Evolutionary conservation across 2,113 vertebrate species (phyloP).

Genomic region (Calyptommatus sinebrachiatus): DNA sequence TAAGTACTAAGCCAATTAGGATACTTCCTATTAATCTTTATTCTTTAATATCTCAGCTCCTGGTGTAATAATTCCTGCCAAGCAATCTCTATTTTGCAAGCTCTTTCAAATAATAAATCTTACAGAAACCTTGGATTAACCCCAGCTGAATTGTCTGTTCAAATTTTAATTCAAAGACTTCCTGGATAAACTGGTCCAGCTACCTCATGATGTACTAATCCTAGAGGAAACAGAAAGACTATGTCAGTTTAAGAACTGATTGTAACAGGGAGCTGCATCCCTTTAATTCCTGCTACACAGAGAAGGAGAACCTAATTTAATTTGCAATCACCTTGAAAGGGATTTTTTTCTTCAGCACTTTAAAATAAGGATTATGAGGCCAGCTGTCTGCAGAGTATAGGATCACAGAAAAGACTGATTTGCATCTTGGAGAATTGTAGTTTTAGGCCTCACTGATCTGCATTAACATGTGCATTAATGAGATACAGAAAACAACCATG

Average conservation of each 20-base stretch:
- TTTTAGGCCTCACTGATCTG: too few species aligned
- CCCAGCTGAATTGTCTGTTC: not conserved
- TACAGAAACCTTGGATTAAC: not conserved
- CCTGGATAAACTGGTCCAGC: not conserved
- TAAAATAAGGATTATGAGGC: too few species aligned
- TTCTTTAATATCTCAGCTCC: not conserved
- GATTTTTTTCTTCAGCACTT: too few species aligned
- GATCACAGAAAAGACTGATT: too few species aligned
- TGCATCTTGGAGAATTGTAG: too few species aligned
- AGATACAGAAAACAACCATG: too few species aligned
- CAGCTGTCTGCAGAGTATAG: too few species aligned
- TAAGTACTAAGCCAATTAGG: conserved; percentile 1
- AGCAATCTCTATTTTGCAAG: not conserved
- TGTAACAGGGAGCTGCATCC: conserved; percentile 9
- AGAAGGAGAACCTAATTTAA: too few species aligned
- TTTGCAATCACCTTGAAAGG: too few species aligned
- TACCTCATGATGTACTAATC: conserved; percentile 22
- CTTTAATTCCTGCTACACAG: conserved; percentile 9
- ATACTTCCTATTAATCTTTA: conserved; percentile 8
- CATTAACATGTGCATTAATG: too few species aligned
- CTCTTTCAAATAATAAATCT: not conserved
- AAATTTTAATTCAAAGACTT: conserved; percentile 3
- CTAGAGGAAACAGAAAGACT: not conserved
- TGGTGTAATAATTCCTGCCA: not conserved
- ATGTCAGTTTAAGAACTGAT: conserved; percentile 14